Evolutionary conservation across 2,113 vertebrate species (phyloP).

Genomic region (Lates calcarifer): DNA sequence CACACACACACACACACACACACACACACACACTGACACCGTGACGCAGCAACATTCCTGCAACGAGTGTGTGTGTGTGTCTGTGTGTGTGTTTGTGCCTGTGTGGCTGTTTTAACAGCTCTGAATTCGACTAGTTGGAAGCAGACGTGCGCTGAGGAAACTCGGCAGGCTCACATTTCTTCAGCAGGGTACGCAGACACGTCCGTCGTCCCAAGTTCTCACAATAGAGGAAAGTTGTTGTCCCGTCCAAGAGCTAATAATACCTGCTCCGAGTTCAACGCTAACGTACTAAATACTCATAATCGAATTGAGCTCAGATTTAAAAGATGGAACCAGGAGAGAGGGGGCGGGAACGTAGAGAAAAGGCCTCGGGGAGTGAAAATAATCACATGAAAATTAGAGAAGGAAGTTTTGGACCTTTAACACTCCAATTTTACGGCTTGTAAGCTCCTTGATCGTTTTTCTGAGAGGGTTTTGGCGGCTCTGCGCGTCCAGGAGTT

Average conservation of each 20-base stretch:
- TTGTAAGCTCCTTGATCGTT: conserved; percentile 37
- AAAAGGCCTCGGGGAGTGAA: conserved; percentile 39
- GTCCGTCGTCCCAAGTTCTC: neutral
- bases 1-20: no score
- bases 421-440: conserved; percentile 10
- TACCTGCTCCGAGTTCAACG: neutral
- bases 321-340: conserved; percentile 48
- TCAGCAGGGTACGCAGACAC: neutral
- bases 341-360: no score
- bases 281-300: conserved; percentile 17
- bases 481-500: conserved; percentile 10
- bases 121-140: conserved; percentile 12
- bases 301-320: conserved; percentile 56
- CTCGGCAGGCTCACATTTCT: conserved; percentile 20
- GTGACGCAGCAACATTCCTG: conserved; percentile 44
- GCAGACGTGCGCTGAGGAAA: conserved; percentile 3
- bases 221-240: neutral
- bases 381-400: conserved; percentile 48
- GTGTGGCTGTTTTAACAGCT: conserved; percentile 13
- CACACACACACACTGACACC: neutral
- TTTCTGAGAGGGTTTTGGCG: conserved; percentile 26
- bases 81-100: neutral
- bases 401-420: conserved; percentile 12
- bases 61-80: neutral
- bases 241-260: conserved; percentile 30